A percentile compares a stretch with the other conserved stretches of the same genome.
phyloP scores from a whole-genome alignment of 2,888 invertebrate species.

The Trichacis sp. region DNA sequence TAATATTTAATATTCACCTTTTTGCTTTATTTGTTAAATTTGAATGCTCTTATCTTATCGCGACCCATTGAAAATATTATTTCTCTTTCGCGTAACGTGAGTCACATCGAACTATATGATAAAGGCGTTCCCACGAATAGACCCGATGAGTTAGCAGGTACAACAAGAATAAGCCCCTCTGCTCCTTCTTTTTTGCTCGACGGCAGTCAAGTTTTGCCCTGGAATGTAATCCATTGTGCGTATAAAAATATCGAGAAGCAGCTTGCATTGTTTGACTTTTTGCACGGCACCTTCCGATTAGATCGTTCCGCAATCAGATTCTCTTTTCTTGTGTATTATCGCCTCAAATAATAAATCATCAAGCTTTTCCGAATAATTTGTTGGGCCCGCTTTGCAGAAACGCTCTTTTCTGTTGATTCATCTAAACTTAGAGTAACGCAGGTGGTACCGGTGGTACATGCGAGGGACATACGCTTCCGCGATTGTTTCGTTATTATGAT shows the following conservation, averaged over 20 bases:
- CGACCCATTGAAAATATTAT: no score
- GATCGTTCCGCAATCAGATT: neutral
- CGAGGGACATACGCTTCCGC: slow-evolving; percentile 47
- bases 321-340: neutral
- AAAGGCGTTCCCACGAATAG: slow-evolving; percentile 59
- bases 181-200: slow-evolving; percentile 34
- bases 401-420: neutral
- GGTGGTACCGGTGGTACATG: slow-evolving; percentile 19
- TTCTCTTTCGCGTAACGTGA: no score
- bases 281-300: slow-evolving; percentile 10
- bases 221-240: slow-evolving; percentile 33
- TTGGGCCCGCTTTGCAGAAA: no score
- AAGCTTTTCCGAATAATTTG: no score
- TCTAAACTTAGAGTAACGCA: slow-evolving; percentile 8
- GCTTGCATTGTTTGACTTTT: slow-evolving; percentile 26
- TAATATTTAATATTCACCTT: no score
- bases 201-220: slow-evolving; percentile 46
- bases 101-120: slow-evolving; percentile 54
- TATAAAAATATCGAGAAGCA: slow-evolving; percentile 30
- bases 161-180: slow-evolving; percentile 61
- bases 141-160: slow-evolving; percentile 61
- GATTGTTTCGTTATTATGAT: slow-evolving; percentile 56
- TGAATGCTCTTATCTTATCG: no score
- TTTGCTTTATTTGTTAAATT: no score
- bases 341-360: no score